Evolutionary conservation across 2,888 invertebrate genomes (phyloP), one percentile per base, ranked within the genome.

Genomic region (Dysmachus trigonus): DNA sequence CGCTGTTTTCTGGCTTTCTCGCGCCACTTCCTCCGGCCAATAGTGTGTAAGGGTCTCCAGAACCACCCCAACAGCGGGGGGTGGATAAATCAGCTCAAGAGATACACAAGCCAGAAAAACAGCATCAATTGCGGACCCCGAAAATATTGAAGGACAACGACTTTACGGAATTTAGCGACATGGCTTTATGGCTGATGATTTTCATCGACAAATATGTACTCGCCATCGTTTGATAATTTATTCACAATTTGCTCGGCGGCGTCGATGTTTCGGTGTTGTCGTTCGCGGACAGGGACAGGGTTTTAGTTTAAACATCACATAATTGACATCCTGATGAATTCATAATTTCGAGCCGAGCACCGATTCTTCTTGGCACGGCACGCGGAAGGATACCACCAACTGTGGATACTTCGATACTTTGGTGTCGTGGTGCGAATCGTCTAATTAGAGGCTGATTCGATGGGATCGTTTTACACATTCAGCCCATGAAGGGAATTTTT

Each of bases 221-320:
- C 81, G 22, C 53, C 31, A 81, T 81, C 53, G 51, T 33, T n/a
- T 62, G 31, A 47, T 81, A 81, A 81, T 81, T 81, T 81, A 81
- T 81, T 81, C 81, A 81, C 81, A 47, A 81, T 81, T 81, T 62
- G 53, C 35, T 81, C 35, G 33, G 33, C 7, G 7, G 31, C 73
- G 73, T n/a, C n/a, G n/a, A n/a, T n/a, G n/a, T n/a, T n/a, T n/a
- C n/a, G n/a, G n/a, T n/a, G n/a, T 73, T 8, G 33, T 41, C 38
- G 38, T 15, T 15, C 38, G n/a, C 73, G 18, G 10, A 8, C 47
- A 62, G 27, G 62, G 27, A 62, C 47, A n/a, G 47, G n/a, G 33
- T 1, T 33, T 73, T 73, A 41, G 73, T 73, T 73, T n/a, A 73
- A 73, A 22, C 33, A 73, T 31, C 7, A 15, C 31, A n/a, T 73